Conservation (phyloP, 1,140 invertebrate species). For the Tribolium castaneum region DNA sequence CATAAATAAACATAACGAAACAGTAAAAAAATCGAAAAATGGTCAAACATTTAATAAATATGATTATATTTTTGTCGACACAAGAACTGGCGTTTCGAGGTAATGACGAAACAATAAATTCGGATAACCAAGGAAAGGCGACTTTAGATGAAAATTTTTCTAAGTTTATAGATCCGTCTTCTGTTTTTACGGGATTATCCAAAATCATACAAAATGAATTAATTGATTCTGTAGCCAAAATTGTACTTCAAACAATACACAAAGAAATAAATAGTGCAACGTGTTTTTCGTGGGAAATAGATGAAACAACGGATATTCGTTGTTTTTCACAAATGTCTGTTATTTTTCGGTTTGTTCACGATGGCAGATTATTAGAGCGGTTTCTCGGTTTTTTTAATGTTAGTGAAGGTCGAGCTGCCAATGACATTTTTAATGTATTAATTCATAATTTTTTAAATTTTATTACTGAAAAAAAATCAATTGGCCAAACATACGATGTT, state of each 20-base stretch:
- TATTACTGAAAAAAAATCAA: no score
- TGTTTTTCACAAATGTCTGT: constrained; percentile 33
- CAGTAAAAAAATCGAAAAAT: constrained; percentile 28
- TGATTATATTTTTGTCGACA: no score
- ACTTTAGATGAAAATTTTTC: constrained; percentile 7
- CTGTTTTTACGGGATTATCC: constrained; percentile 23
- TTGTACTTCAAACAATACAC: constrained; percentile 20
- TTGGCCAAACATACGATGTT: no score
- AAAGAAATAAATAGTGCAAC: no score
- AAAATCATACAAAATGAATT: constrained; percentile 45
- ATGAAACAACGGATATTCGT: constrained; percentile 40
- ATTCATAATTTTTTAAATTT: no score
- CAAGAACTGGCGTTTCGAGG: no score
- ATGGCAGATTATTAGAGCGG: no score
- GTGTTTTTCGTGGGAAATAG: constrained; percentile 36
- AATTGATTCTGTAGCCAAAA: constrained; percentile 14
- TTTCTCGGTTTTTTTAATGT: no score
- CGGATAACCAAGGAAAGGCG: no score
- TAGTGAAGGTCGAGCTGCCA: no score
- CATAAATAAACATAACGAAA: neutral
- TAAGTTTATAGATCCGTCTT: neutral
- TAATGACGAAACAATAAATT: no score
- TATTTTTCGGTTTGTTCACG: neutral
- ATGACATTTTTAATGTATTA: no score
- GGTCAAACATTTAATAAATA: constrained; percentile 25